These are phyloP conservation scores for Pollenia amentaria DNA, from an alignment of 2,888 invertebrate genomes.

Conservation along the genomic window DNA sequence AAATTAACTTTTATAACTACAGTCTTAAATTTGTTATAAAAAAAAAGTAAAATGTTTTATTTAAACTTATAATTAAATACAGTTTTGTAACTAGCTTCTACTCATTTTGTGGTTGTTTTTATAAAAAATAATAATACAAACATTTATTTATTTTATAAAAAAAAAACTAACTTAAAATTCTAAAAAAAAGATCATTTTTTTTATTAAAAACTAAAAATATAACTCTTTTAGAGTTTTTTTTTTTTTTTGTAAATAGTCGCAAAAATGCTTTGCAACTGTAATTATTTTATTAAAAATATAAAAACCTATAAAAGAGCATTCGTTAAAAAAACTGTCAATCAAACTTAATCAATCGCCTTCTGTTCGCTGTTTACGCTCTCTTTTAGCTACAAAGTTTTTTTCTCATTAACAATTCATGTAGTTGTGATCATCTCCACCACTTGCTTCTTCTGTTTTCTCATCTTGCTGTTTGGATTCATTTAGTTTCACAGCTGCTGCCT, in stretches of 20 bases:
- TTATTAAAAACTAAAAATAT: constrained; percentile 25
- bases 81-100: constrained; percentile 79
- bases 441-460: background rate
- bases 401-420: constrained; percentile 80
- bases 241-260: constrained; percentile 5
- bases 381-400: background rate
- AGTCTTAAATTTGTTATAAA: constrained; percentile 55
- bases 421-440: constrained; percentile 76
- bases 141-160: constrained; percentile 29
- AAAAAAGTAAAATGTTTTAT: background rate
- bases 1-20: constrained; percentile 31
- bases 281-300: background rate
- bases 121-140: constrained; percentile 57
- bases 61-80: constrained; percentile 18
- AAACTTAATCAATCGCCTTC: no score
- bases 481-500: constrained; percentile 41
- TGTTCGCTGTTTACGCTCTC: background rate
- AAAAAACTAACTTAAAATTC: constrained; percentile 54
- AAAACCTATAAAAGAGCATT: background rate
- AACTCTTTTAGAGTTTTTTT: constrained; percentile 58
- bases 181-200: constrained; percentile 60
- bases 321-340: no score
- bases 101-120: constrained; percentile 77
- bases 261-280: background rate
- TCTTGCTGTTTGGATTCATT: constrained; percentile 13